A percentile compares a stretch with the other conserved stretches of the same genome.
These are phyloP conservation scores for Pogonomyrmex barbatus DNA, from an alignment of 1,140 invertebrate genomes.

Conservation along the genomic window DNA sequence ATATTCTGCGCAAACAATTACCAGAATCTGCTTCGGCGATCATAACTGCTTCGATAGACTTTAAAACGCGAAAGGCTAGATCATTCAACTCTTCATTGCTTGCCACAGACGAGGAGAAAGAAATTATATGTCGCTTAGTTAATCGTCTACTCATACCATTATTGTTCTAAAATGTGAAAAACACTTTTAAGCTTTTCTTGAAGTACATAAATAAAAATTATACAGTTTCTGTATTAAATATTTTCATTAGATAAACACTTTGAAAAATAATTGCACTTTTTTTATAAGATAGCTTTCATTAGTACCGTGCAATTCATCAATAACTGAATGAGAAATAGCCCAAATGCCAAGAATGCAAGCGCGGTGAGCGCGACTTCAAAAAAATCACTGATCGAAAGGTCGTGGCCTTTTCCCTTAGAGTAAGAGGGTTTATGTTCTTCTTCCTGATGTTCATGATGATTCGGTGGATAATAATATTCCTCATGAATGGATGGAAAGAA, in stretches of 20 bases:
- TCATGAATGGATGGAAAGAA: slow-evolving; percentile 80
- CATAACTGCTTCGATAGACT: slow-evolving; percentile 86
- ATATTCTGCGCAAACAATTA: slow-evolving; percentile 87
- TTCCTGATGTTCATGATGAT: slow-evolving; percentile 73
- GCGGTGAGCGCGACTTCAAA: slow-evolving; percentile 92
- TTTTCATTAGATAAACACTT: not conserved
- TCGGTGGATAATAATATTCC: slow-evolving; percentile 79
- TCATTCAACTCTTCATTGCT: slow-evolving; percentile 86
- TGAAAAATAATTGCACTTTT: slow-evolving; percentile 8
- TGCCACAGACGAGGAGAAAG: slow-evolving; percentile 69
- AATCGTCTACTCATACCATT: slow-evolving; percentile 70
- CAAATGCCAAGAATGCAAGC: slow-evolving; percentile 92
- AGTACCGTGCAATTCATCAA: slow-evolving; percentile 87
- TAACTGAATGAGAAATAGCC: slow-evolving; percentile 91
- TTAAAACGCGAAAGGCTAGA: slow-evolving; percentile 86
- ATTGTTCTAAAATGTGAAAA: slow-evolving; percentile 17
- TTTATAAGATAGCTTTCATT: not conserved
- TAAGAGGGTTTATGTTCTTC: slow-evolving; percentile 75
- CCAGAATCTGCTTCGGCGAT: slow-evolving; percentile 84
- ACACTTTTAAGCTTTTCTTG: not conserved
- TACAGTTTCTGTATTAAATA: not conserved
- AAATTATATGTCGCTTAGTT: slow-evolving; percentile 72
- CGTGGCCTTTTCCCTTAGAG: slow-evolving; percentile 85
- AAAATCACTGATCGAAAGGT: slow-evolving; percentile 89
- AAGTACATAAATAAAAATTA: not conserved